Conservation (phyloP, 2,113 vertebrate species). For the Corythornis madagascariensis region DNA sequence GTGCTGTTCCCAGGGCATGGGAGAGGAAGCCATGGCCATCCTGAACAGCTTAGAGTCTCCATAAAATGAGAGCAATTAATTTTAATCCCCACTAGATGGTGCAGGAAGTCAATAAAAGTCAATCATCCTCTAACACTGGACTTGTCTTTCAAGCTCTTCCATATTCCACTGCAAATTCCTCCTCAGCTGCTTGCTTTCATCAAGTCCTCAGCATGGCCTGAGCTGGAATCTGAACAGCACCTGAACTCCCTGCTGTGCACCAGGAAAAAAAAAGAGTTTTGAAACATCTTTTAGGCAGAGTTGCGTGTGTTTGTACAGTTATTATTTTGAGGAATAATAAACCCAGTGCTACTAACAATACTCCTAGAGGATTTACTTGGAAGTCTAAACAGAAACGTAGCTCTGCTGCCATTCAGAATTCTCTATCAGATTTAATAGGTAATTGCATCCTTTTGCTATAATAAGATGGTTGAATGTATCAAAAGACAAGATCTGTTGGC, state of each 20-base stretch:
- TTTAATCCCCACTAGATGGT: conserved; percentile 72
- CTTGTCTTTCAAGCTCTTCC: conserved; percentile 44
- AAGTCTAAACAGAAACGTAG: background rate
- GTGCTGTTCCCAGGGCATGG: background rate
- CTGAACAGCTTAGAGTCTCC: conserved; percentile 2
- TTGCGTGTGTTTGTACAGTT: background rate
- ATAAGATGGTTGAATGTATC: background rate
- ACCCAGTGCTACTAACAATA: background rate
- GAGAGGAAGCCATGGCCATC: background rate
- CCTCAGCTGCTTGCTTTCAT: background rate
- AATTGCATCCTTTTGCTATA: background rate
- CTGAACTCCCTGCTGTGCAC: background rate
- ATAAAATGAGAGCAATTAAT: conserved; percentile 54
- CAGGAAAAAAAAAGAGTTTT: background rate
- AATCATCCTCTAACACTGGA: conserved; percentile 14
- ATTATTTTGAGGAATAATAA: background rate
- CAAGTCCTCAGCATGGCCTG: background rate
- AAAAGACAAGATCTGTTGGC: conserved; percentile 20
- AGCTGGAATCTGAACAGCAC: background rate
- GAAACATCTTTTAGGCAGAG: background rate
- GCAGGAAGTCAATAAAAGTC: conserved; percentile 73
- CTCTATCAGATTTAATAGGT: background rate
- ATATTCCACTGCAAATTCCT: background rate
- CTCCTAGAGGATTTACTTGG: background rate
- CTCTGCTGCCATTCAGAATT: background rate